phyloP scores from a whole-genome alignment of 35 echinoderm and acorn worm genomes.

The Eucidaris tribuloides region DNA sequence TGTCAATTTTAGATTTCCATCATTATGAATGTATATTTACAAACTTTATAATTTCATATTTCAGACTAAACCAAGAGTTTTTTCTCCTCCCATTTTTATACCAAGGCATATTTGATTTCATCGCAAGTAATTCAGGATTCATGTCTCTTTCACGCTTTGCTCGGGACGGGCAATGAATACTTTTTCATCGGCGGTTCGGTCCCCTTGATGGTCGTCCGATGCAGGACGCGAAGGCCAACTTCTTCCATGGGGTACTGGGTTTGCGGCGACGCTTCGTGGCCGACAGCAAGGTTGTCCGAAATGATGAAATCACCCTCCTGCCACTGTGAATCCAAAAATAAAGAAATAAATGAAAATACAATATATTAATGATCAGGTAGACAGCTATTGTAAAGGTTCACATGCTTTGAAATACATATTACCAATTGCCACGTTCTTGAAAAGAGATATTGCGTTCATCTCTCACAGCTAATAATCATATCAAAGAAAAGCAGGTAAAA shows the following conservation, averaged over 20 bases:
- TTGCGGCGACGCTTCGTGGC: conserved; percentile 36
- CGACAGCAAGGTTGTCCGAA: conserved; percentile 48
- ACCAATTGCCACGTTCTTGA: background rate
- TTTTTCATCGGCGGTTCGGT: conserved; percentile 29
- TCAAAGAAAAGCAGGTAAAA: too few species aligned
- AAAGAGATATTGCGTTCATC: too few species aligned
- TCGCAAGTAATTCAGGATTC: too few species aligned
- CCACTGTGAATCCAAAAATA: conserved; percentile 25
- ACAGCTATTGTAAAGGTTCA: background rate
- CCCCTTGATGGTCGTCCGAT: conserved; percentile 42
- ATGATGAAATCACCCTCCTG: conserved; percentile 50
- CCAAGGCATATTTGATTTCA: too few species aligned
- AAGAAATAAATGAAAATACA: background rate
- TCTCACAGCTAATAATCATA: too few species aligned
- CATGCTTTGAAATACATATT: background rate
- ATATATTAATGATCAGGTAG: background rate
- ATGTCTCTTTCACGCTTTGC: too few species aligned
- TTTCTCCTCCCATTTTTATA: too few species aligned
- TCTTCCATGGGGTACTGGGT: conserved; percentile 10
- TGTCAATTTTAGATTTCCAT: too few species aligned
- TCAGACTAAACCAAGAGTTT: too few species aligned
- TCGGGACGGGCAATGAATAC: too few species aligned
- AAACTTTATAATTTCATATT: too few species aligned
- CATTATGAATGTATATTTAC: too few species aligned
- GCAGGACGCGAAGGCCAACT: conserved; percentile 42